These are phyloP conservation scores for Latrodectus elegans DNA, from an alignment of 2,888 invertebrate genomes.

Conservation along the genomic window DNA sequence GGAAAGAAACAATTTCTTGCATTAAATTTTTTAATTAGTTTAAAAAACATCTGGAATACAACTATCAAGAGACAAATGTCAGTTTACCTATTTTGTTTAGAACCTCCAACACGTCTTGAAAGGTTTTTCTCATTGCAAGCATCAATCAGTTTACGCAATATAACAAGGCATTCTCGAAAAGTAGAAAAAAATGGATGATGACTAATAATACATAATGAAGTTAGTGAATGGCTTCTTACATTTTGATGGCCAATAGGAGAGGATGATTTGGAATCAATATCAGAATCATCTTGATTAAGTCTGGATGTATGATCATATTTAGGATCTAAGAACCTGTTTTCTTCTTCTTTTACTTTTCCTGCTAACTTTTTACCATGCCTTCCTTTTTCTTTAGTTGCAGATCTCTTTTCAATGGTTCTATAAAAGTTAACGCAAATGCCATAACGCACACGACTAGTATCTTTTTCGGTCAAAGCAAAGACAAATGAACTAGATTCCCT, in stretches of 20 bases:
- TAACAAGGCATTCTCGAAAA: conserved; percentile 97
- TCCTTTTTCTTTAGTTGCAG: conserved; percentile 55
- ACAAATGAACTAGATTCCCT: conserved; percentile 97
- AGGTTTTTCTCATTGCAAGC: conserved; percentile 92
- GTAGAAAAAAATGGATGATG: conserved; percentile 99
- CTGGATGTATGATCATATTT: conserved; percentile 34
- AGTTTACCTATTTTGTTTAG: conserved; percentile 80
- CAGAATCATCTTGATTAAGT: conserved; percentile 67
- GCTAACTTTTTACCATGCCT: conserved; percentile 34
- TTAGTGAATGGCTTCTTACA: conserved; percentile 92
- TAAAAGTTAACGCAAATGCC: conserved; percentile 97
- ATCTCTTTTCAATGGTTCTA: conserved; percentile 81
- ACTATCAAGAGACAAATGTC: neutral
- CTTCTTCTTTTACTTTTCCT: conserved; percentile 29
- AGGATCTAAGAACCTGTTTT: conserved; percentile 31
- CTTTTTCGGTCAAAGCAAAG: conserved; percentile 98
- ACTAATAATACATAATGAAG: conserved; percentile 96
- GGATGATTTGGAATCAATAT: conserved; percentile 69
- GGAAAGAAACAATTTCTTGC: neutral
- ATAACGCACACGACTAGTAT: conserved; percentile 86
- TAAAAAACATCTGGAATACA: neutral
- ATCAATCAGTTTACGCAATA: conserved; percentile 95
- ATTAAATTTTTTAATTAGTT: neutral
- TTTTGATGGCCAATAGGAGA: conserved; percentile 67
- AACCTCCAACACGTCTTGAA: conserved; percentile 88